Conservation (phyloP, 2,113 vertebrate species). For the Barnardius zonarius region DNA sequence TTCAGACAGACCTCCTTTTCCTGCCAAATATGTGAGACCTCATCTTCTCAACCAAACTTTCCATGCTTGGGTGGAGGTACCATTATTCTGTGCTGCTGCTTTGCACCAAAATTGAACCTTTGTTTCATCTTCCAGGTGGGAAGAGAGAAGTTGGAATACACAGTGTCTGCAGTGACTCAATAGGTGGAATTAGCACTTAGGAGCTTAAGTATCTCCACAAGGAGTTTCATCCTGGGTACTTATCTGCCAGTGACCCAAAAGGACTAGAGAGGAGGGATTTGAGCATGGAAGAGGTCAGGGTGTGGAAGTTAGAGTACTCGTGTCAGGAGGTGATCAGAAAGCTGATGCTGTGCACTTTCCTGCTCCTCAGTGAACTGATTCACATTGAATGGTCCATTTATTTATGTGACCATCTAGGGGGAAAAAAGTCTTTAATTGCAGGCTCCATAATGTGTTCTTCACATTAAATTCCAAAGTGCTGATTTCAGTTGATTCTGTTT, state of each 20-base stretch:
- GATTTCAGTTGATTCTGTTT: conserved; percentile 64
- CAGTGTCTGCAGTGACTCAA: not conserved
- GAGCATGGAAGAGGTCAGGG: not conserved
- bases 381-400: conserved; percentile 65
- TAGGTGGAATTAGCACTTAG: not conserved
- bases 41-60: not conserved
- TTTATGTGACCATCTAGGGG: conserved; percentile 71
- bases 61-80: not conserved
- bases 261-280: conserved; percentile 4
- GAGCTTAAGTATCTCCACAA: conserved; percentile 28
- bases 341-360: conserved; percentile 49
- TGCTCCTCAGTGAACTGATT: conserved; percentile 63
- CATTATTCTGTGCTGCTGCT: not conserved
- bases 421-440: conserved; percentile 67
- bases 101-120: not conserved
- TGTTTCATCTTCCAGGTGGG: not conserved
- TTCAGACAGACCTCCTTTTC: not conserved
- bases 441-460: conserved; percentile 66
- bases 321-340: conserved; percentile 48
- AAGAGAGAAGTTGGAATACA: not conserved
- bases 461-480: conserved; percentile 68
- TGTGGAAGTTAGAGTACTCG: not conserved
- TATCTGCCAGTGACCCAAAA: conserved; percentile 2
- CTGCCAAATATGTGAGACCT: not conserved
- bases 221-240: conserved; percentile 11